Evolutionary conservation across 92 coral and sea anemone species (phyloP).

Genomic region (Anthopleura xanthogrammica): DNA sequence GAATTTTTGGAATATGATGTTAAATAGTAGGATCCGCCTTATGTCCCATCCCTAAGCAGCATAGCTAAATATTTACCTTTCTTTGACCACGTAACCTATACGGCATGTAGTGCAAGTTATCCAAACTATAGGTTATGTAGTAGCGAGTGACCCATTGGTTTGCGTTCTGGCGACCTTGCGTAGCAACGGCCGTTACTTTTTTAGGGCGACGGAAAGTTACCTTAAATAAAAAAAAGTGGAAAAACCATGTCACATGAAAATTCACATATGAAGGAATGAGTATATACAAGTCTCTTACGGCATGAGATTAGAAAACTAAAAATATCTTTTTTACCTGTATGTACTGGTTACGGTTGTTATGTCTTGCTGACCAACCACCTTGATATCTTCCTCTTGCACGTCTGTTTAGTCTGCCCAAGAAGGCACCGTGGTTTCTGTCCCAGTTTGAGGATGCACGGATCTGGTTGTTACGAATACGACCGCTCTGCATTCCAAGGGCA

Average conservation of each 20-base stretch:
- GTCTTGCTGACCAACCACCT: constrained; percentile 60
- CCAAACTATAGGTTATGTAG: constrained; percentile 17
- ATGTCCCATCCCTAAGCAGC: too few species aligned
- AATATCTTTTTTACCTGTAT: constrained; percentile 8
- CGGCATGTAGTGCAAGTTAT: constrained; percentile 10
- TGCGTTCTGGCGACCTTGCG: constrained; percentile 8
- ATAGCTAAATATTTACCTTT: too few species aligned
- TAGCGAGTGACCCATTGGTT: constrained; percentile 40
- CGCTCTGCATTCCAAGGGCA: constrained; percentile 63
- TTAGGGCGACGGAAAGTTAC: constrained; percentile 14
- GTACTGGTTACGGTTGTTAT: constrained; percentile 60
- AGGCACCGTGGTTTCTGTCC: constrained; percentile 47
- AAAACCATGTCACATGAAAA: too few species aligned
- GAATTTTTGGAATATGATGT: too few species aligned
- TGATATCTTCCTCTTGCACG: constrained; percentile 24
- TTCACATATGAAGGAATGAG: neutral
- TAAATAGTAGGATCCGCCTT: too few species aligned
- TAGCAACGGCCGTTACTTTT: constrained; percentile 22
- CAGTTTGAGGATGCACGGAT: constrained; percentile 57
- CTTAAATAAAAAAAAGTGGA: neutral
- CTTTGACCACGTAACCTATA: neutral
- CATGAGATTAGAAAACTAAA: too few species aligned
- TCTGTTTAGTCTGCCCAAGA: constrained; percentile 42
- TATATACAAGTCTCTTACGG: too few species aligned
- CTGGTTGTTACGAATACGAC: constrained; percentile 56